Conservation (phyloP, 2,888 invertebrate species). For the Disparrhopalites patrizii region DNA sequence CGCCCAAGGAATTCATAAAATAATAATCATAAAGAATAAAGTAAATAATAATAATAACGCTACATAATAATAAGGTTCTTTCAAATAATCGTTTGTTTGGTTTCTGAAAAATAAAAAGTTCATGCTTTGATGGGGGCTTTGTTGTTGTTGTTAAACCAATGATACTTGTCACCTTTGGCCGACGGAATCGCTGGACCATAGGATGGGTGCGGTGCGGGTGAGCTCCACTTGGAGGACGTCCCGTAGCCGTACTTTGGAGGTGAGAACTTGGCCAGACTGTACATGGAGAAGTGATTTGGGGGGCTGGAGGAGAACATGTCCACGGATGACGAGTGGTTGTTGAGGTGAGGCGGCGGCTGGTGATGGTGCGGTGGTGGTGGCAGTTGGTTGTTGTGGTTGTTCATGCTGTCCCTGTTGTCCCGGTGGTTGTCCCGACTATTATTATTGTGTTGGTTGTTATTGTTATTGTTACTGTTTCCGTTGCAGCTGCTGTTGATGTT, state of each 20-base stretch:
- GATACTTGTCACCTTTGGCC: slow-evolving; percentile 45
- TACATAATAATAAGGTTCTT: too few relatives aligned
- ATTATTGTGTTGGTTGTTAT: slow-evolving; percentile 9
- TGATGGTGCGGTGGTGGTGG: too few relatives aligned
- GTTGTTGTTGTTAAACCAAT: slow-evolving; percentile 45
- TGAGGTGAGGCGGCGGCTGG: slow-evolving; percentile 14
- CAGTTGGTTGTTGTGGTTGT: slow-evolving; percentile 20
- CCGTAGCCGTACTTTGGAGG: slow-evolving; percentile 45
- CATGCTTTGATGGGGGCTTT: slow-evolving; percentile 45
- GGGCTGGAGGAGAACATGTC: slow-evolving; percentile 41
- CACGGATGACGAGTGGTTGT: slow-evolving; percentile 11
- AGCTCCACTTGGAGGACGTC: slow-evolving; percentile 42
- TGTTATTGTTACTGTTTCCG: slow-evolving; percentile 6
- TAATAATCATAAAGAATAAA: slow-evolving; percentile 1
- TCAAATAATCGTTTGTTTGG: not conserved
- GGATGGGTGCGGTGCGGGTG: slow-evolving; percentile 36
- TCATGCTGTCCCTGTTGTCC: too few relatives aligned
- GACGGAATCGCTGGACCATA: slow-evolving; percentile 35
- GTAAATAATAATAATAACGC: slow-evolving; percentile 14
- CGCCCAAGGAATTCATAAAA: not conserved
- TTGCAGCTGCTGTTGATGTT: slow-evolving; percentile 15
- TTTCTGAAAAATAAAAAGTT: slow-evolving; percentile 12
- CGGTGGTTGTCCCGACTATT: too few relatives aligned
- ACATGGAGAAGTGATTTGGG: slow-evolving; percentile 42
- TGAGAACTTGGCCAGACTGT: slow-evolving; percentile 44